Percentiles rank a stretch among this genome's conserved stretches.
Conservation (phyloP, 2,113 vertebrate species). For the Ctenomys sociabilis region DNA sequence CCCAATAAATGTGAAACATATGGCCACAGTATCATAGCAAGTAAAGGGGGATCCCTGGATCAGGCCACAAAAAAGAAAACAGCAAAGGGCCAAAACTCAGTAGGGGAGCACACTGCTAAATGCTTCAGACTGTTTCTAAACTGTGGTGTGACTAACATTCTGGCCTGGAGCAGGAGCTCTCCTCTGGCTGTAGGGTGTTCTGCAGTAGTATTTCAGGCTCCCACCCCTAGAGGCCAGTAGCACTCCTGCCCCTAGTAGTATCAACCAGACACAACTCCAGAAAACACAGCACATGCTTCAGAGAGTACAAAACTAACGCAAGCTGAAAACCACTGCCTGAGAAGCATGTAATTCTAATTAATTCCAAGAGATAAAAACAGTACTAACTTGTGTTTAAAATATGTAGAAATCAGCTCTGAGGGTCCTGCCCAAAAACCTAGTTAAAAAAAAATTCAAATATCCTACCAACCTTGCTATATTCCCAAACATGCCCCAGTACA, state of each 20-base stretch:
- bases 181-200: fast-evolving
- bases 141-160: fast-evolving
- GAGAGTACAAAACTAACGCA: not conserved
- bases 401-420: not conserved
- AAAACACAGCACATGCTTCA: not conserved
- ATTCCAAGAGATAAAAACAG: not conserved
- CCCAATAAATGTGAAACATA: not conserved
- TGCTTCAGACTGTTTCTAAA: not conserved
- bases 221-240: not conserved
- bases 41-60: not conserved
- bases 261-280: not conserved
- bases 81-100: not conserved
- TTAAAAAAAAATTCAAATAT: not conserved
- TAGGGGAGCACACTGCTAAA: not conserved
- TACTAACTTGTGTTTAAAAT: not conserved
- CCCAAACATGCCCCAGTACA: not conserved
- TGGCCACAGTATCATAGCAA: not conserved
- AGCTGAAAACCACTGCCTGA: not conserved
- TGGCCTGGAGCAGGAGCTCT: no score
- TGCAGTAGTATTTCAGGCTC: not conserved
- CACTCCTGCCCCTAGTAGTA: not conserved
- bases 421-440: not conserved
- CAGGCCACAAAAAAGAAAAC: not conserved
- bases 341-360: not conserved
- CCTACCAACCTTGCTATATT: not conserved